Conservation (phyloP, 2,113 vertebrate genomes). For the Megaptera novaeangliae region DNA sequence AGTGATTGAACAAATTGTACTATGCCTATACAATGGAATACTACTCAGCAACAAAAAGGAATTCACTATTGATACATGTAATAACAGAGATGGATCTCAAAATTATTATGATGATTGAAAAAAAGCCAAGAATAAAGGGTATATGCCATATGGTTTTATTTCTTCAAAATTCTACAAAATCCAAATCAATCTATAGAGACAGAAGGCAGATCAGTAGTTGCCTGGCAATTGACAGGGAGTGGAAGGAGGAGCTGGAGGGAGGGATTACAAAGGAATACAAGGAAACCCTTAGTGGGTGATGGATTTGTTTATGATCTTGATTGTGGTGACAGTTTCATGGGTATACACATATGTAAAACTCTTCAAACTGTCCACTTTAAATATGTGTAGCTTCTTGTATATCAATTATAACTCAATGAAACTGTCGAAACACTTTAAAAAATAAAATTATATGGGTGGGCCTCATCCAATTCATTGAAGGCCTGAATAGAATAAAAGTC, state of each 20-base stretch:
- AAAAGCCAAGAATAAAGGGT: not conserved
- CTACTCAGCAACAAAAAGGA: not conserved
- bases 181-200: not conserved
- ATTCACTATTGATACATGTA: not conserved
- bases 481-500: not conserved
- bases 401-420: not conserved
- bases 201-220: not conserved
- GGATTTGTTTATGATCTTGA: not conserved
- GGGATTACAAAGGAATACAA: not conserved
- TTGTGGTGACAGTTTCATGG: not conserved
- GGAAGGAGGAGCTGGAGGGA: not conserved
- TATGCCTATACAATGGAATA: not conserved
- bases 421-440: not conserved
- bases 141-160: not conserved
- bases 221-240: not conserved
- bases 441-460: not conserved
- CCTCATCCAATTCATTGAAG: not conserved
- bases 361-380: not conserved
- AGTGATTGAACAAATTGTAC: not conserved
- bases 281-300: not conserved
- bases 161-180: not conserved
- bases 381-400: not conserved
- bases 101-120: not conserved
- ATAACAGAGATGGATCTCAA: not conserved
- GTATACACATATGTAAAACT: not conserved